Percentiles rank a stretch among this genome's conserved stretches.
These are phyloP conservation scores for Tenthredo distinguenda DNA, from an alignment of 2,888 invertebrate species.

Conservation along the genomic window DNA sequence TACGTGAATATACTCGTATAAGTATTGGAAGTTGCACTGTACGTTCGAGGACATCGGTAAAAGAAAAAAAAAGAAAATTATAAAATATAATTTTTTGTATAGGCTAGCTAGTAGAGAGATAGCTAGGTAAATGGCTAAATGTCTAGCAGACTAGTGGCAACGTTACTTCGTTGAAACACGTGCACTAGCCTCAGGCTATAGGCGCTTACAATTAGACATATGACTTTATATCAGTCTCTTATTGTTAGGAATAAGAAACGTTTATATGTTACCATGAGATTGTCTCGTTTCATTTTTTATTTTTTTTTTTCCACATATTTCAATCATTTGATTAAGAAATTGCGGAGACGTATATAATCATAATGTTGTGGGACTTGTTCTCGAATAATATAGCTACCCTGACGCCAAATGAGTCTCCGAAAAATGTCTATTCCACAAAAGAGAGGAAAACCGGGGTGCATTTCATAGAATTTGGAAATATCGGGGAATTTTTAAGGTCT, in stretches of 20 bases:
- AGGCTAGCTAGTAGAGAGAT: background rate
- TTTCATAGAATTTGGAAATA: background rate
- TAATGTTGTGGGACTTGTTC: background rate
- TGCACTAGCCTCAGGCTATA: background rate
- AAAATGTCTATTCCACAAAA: background rate
- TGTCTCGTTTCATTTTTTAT: background rate
- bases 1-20: background rate
- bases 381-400: background rate
- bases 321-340: background rate
- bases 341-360: too few species aligned
- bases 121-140: background rate
- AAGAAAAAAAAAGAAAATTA: background rate
- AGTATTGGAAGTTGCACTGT: background rate
- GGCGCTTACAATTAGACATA: background rate
- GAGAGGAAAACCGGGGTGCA: background rate
- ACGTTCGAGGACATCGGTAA: background rate
- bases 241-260: background rate
- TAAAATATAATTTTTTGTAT: background rate
- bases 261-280: background rate
- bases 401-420: background rate
- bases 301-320: background rate
- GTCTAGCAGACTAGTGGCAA: background rate
- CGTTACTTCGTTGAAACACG: background rate
- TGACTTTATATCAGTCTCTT: background rate
- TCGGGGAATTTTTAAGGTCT: background rate